These are phyloP conservation scores for Hydrophis major DNA, from an alignment of 2,797 vertebrate genomes.

Conservation along the genomic window DNA sequence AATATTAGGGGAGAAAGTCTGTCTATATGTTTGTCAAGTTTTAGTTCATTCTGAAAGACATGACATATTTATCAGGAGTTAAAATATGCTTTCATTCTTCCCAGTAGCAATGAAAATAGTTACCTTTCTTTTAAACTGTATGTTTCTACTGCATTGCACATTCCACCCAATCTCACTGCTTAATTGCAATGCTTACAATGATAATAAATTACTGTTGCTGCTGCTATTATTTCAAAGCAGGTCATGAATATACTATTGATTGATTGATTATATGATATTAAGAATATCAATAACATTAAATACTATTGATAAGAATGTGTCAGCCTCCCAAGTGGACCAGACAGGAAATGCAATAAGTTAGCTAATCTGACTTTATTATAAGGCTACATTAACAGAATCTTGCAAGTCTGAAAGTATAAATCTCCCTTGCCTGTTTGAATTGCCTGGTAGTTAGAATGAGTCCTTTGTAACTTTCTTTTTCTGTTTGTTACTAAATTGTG, in stretches of 20 bases:
- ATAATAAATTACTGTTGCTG: neutral
- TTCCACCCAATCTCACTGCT: neutral
- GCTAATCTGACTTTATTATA: neutral
- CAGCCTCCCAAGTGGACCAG: neutral
- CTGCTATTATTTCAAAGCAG: neutral
- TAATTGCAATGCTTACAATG: neutral
- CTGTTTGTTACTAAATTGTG: too few species aligned
- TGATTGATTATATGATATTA: neutral
- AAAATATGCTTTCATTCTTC: neutral
- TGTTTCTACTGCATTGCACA: neutral
- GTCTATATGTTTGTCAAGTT: neutral
- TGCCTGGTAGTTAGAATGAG: too few species aligned
- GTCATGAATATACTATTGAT: neutral
- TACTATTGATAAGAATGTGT: neutral
- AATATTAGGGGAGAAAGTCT: neutral
- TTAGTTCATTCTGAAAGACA: constrained; percentile 26
- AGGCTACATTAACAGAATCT: neutral
- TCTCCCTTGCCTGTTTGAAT: too few species aligned
- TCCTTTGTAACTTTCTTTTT: neutral
- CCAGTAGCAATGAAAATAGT: neutral
- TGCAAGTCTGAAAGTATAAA: neutral
- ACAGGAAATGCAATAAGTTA: neutral
- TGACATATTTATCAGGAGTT: constrained; percentile 33
- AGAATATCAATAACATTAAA: neutral
- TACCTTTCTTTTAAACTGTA: neutral